phyloP scores from a whole-genome alignment of 2,888 invertebrate genomes.

The Amaurobius ferox region DNA sequence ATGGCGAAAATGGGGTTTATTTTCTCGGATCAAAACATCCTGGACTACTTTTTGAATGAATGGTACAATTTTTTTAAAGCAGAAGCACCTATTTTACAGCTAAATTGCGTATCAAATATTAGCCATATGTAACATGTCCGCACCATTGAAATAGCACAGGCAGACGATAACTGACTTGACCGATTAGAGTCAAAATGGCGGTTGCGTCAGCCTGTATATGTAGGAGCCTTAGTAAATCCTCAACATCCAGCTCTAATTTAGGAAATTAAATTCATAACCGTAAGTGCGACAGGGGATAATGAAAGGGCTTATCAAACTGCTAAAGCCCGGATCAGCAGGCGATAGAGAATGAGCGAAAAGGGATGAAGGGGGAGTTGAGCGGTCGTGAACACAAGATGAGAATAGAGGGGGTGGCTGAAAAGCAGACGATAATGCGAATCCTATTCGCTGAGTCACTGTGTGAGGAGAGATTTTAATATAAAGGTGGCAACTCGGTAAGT shows the following conservation, averaged over 20 bases:
- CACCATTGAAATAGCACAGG: no score
- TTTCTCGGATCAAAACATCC: no score
- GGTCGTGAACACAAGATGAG: neutral
- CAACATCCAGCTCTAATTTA: slow-evolving; percentile 11
- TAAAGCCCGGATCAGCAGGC: slow-evolving; percentile 12
- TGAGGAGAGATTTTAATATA: slow-evolving; percentile 16
- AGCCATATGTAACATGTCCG: no score
- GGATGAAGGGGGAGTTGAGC: neutral
- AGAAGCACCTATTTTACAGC: no score
- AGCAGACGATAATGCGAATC: slow-evolving; percentile 15
- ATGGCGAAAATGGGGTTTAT: no score
- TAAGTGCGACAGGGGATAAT: slow-evolving; percentile 38
- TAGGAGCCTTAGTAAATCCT: no score
- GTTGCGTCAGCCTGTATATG: no score
- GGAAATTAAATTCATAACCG: slow-evolving; percentile 62
- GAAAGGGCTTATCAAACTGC: slow-evolving; percentile 38
- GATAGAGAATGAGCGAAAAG: neutral
- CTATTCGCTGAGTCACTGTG: slow-evolving; percentile 17
- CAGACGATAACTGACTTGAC: no score
- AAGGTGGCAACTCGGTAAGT: neutral
- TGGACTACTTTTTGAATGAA: no score
- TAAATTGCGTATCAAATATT: no score
- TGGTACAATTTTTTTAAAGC: no score
- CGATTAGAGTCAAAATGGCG: no score
- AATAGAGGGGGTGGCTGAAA: neutral